phyloP scores from a whole-genome alignment of 2,888 invertebrate species.

The Hypena proboscidalis region DNA sequence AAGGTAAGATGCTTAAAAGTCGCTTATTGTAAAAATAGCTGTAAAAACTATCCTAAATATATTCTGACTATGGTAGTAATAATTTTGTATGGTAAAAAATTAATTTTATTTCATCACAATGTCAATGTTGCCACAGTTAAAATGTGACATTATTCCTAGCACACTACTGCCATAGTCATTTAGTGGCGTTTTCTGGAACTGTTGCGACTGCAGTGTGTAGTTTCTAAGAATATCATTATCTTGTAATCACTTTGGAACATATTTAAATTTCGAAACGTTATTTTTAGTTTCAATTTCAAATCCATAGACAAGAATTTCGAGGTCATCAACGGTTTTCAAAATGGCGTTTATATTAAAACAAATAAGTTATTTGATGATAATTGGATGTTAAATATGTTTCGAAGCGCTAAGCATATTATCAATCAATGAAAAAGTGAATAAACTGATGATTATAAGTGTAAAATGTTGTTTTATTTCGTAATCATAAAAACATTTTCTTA shows the following conservation, averaged over 20 bases:
- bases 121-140: constrained; percentile 1
- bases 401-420: neutral
- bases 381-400: neutral
- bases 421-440: constrained; percentile 8
- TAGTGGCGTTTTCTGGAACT: constrained; percentile 28
- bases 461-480: constrained; percentile 7
- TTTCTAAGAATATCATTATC: constrained; percentile 16
- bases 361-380: too few species aligned
- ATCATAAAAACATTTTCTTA: neutral
- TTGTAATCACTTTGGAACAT: constrained; percentile 28
- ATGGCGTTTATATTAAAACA: too few species aligned
- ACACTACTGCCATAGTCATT: constrained; percentile 42
- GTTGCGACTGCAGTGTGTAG: constrained; percentile 42
- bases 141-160: constrained; percentile 14
- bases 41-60: constrained; percentile 13
- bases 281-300: neutral
- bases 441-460: constrained; percentile 8
- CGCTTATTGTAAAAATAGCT: constrained; percentile 26
- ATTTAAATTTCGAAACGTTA: neutral
- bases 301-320: neutral
- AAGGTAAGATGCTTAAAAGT: constrained; percentile 19
- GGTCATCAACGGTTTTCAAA: too few species aligned
- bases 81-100: constrained; percentile 13
- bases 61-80: constrained; percentile 35
- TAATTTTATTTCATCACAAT: constrained; percentile 13